These are phyloP conservation scores for Octopus bimaculoides DNA, from an alignment of 1,140 invertebrate species.

Conservation along the genomic window DNA sequence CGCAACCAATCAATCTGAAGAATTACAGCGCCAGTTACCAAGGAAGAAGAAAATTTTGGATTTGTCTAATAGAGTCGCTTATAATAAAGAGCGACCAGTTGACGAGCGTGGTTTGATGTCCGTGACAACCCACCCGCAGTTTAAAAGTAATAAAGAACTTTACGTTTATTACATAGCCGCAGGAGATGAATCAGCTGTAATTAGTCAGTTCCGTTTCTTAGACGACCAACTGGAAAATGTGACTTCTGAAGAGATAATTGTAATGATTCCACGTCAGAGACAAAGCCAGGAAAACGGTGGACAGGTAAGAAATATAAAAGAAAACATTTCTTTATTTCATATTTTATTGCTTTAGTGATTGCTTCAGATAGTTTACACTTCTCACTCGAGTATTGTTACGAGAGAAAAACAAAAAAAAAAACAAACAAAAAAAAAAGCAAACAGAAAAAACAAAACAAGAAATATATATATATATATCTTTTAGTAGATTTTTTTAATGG, in stretches of 20 bases:
- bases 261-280: background rate
- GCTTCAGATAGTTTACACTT: too few relatives aligned
- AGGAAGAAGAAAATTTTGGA: background rate
- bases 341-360: too few relatives aligned
- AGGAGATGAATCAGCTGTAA: background rate
- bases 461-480: too few relatives aligned
- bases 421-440: too few relatives aligned
- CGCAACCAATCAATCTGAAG: too few relatives aligned
- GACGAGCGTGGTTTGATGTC: background rate
- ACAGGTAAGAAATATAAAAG: background rate
- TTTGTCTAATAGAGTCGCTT: background rate
- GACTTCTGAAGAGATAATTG: background rate
- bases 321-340: too few relatives aligned
- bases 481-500: too few relatives aligned
- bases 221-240: background rate
- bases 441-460: too few relatives aligned
- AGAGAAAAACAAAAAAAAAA: too few relatives aligned
- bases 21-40: background rate
- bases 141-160: background rate
- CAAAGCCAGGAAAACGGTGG: background rate
- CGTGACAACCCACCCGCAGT: background rate
- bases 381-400: too few relatives aligned
- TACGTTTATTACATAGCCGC: slow-evolving; percentile 1
- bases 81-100: background rate
- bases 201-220: background rate